Percentiles rank a stretch among this genome's conserved stretches.
Evolutionary conservation across 2,113 vertebrate genomes (phyloP).

Genomic region (Protobothrops flavoviridis): DNA sequence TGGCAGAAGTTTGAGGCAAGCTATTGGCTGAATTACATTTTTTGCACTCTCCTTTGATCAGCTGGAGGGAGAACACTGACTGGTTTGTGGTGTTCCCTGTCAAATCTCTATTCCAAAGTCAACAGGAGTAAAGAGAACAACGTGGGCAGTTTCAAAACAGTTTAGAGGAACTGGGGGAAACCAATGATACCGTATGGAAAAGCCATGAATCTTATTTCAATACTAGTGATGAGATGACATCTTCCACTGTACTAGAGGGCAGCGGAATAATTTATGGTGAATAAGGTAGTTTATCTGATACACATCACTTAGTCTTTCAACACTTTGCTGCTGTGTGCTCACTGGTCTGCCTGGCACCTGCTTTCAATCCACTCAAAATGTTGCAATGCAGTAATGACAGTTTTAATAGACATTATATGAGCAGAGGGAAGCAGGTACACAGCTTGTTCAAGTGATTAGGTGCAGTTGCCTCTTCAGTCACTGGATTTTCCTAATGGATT

Average conservation of each 20-base stretch:
- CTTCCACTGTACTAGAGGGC: neutral
- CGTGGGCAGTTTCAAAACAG: neutral
- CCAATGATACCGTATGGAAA: neutral
- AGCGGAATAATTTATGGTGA: neutral
- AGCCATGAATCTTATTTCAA: neutral
- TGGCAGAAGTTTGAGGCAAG: neutral
- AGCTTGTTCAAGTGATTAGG: neutral
- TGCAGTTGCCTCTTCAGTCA: neutral
- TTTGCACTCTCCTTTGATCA: neutral
- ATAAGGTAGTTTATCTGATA: neutral
- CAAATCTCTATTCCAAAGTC: neutral
- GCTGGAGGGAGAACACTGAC: neutral
- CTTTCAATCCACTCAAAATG: neutral
- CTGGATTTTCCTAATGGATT: neutral
- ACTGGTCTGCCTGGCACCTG: neutral
- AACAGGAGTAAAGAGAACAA: neutral
- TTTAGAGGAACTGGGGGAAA: neutral
- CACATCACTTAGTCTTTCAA: neutral
- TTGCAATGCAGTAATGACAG: neutral
- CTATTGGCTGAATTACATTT: neutral
- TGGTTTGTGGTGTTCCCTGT: neutral
- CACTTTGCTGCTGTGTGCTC: neutral
- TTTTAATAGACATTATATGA: neutral
- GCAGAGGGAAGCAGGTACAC: neutral
- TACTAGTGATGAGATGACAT: neutral